Evolutionary conservation across 1,140 invertebrate species (phyloP).

Genomic region (Belonocnema kinseyi): DNA sequence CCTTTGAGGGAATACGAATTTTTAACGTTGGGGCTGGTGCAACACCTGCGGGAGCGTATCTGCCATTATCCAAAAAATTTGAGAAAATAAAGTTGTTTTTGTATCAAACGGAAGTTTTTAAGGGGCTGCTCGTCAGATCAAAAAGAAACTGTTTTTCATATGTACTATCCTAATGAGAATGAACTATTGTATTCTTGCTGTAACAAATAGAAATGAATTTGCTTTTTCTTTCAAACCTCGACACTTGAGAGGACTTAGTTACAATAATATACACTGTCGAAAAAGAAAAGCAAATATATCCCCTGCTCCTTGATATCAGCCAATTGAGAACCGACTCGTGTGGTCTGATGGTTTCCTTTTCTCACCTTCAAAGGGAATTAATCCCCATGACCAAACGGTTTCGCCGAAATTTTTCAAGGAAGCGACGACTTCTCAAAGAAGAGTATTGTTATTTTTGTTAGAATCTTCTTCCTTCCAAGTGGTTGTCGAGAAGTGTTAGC

Average conservation of each 20-base stretch:
- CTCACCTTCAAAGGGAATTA: constrained; percentile 48
- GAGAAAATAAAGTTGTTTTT: too few species aligned
- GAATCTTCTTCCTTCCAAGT: constrained; percentile 25
- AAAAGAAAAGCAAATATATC: constrained; percentile 58
- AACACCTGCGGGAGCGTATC: too few species aligned
- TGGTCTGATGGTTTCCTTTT: constrained; percentile 42
- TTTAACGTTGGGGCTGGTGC: too few species aligned
- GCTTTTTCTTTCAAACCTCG: constrained; percentile 42
- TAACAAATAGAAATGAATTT: too few species aligned
- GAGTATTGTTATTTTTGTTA: constrained; percentile 35
- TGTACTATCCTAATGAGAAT: too few species aligned
- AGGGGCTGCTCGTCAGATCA: too few species aligned
- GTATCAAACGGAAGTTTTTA: too few species aligned
- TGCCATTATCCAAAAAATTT: too few species aligned
- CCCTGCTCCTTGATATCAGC: constrained; percentile 55
- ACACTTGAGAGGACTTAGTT: constrained; percentile 48
- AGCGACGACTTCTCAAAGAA: constrained; percentile 39
- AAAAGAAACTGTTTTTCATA: too few species aligned
- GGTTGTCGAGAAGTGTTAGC: constrained; percentile 6
- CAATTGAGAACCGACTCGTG: constrained; percentile 55
- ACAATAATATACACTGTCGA: constrained; percentile 43
- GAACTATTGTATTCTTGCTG: too few species aligned
- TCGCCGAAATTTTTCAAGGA: constrained; percentile 34
- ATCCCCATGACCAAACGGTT: constrained; percentile 58
- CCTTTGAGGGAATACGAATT: too few species aligned